Evolutionary conservation across 2,797 vertebrate genomes (phyloP).

Genomic region (Varecia variegata): DNA sequence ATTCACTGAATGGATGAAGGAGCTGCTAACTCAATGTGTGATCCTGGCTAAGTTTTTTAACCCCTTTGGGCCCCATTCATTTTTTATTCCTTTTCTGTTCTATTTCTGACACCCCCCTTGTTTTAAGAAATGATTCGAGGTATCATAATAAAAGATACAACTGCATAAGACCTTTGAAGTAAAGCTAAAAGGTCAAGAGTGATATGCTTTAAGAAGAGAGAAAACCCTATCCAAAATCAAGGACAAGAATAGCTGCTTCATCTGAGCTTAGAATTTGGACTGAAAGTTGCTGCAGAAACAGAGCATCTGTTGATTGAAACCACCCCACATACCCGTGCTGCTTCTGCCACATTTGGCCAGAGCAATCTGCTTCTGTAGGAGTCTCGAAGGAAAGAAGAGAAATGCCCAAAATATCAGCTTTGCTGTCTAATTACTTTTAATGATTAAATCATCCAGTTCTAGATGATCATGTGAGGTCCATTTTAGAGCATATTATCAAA

Average conservation of each 20-base stretch:
- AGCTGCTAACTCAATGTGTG: background rate
- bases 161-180: background rate
- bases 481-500: background rate
- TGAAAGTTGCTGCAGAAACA: slow-evolving; percentile 19
- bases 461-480: background rate
- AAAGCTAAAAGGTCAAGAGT: background rate
- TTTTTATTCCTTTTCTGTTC: background rate
- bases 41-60: background rate
- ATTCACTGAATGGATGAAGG: background rate
- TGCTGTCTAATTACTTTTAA: slow-evolving; percentile 52
- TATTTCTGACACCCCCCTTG: background rate
- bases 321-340: slow-evolving; percentile 27
- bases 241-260: background rate
- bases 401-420: slow-evolving; percentile 20
- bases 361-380: slow-evolving; percentile 46
- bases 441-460: slow-evolving; percentile 28
- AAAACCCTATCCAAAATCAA: background rate
- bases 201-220: background rate
- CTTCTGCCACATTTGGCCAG: slow-evolving; percentile 39
- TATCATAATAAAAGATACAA: background rate
- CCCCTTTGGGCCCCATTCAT: background rate
- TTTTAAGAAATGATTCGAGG: background rate
- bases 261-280: background rate
- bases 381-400: slow-evolving; percentile 15
- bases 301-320: background rate